These are phyloP conservation scores for Blastobasis lacticolella DNA, from an alignment of 2,888 invertebrate genomes.

Conservation along the genomic window DNA sequence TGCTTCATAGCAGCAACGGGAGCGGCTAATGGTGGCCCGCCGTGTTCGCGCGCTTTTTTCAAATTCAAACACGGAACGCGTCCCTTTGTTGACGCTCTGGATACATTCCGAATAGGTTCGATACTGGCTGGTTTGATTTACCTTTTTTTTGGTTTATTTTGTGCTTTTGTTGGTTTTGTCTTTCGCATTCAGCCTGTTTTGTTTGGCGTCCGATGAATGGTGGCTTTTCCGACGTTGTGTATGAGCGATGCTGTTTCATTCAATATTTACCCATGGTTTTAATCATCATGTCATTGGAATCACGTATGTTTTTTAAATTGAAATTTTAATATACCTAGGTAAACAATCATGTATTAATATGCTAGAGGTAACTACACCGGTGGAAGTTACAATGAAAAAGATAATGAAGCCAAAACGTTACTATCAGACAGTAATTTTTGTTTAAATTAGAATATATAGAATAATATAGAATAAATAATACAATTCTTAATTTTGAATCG, in stretches of 20 bases:
- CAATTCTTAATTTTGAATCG: neutral
- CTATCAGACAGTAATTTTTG: too few relatives aligned
- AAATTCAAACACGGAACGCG: constrained; percentile 49
- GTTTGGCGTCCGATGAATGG: constrained; percentile 19
- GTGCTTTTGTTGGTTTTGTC: constrained; percentile 41
- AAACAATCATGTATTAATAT: too few relatives aligned
- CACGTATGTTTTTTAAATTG: too few relatives aligned
- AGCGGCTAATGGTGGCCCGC: constrained; percentile 64
- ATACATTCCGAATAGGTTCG: constrained; percentile 62
- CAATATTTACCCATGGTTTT: too few relatives aligned
- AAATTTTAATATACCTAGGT: too few relatives aligned
- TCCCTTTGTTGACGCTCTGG: constrained; percentile 68
- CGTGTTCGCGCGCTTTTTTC: constrained; percentile 64
- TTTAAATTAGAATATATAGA: too few relatives aligned
- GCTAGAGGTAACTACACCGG: too few relatives aligned
- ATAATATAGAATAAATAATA: too few relatives aligned
- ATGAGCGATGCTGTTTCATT: too few relatives aligned
- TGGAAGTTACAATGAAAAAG: too few relatives aligned
- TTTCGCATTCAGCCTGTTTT: constrained; percentile 41
- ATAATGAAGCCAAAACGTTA: too few relatives aligned
- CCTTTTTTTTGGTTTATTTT: constrained; percentile 25
- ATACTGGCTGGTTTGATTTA: constrained; percentile 47
- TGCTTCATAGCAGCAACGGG: constrained; percentile 60
- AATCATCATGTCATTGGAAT: too few relatives aligned
- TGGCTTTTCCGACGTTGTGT: neutral